Evolutionary conservation across 2,888 invertebrate species (phyloP).

Genomic region (Ophion ventricosus): DNA sequence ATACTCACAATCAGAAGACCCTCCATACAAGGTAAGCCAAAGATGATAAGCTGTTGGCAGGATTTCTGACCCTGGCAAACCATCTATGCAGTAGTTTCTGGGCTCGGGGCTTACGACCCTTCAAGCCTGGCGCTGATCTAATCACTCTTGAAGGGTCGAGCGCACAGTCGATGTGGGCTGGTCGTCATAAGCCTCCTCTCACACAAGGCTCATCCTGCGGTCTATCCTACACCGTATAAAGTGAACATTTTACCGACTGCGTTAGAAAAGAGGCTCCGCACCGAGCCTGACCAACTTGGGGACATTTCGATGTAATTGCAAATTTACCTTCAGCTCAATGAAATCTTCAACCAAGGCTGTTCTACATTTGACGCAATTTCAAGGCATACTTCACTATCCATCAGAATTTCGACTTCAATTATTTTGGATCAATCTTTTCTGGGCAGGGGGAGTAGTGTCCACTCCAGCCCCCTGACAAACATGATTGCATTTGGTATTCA

Average conservation of each 20-base stretch:
- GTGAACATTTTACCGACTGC: constrained; percentile 15
- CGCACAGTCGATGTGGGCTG: not conserved
- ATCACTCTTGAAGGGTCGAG: not conserved
- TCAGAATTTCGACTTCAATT: too few species aligned
- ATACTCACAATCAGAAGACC: not conserved
- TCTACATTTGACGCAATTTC: not conserved
- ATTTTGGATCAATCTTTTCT: too few species aligned
- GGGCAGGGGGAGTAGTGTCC: too few species aligned
- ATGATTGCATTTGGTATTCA: constrained; percentile 11
- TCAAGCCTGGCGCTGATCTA: constrained; percentile 17
- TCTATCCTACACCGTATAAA: not conserved
- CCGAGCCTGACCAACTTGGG: not conserved
- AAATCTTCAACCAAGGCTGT: not conserved
- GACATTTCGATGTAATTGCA: constrained; percentile 13
- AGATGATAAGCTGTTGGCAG: not conserved
- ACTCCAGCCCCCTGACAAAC: too few species aligned
- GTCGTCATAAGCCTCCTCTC: not conserved
- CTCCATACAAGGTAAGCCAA: not conserved
- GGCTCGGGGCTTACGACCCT: constrained; percentile 2
- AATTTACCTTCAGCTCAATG: not conserved
- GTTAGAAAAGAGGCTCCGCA: not conserved
- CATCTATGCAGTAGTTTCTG: not conserved
- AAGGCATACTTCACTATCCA: not conserved
- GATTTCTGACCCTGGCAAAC: not conserved
- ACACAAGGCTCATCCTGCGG: not conserved